Conservation (phyloP, 1,140 invertebrate genomes). For the Hypsibius dujardini region DNA sequence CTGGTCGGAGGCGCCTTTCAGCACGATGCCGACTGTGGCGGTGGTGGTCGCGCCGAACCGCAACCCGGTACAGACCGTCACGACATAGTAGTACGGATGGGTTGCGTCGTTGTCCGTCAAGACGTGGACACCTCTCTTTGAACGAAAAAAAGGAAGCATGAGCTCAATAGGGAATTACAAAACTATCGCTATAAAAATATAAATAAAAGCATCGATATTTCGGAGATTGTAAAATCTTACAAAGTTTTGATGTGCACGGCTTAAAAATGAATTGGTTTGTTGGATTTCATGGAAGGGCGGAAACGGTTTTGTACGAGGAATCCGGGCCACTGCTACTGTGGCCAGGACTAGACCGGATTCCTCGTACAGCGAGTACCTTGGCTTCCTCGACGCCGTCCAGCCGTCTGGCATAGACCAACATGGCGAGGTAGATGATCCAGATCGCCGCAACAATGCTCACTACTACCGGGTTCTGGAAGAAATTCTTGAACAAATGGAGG, state of each 20-base stretch:
- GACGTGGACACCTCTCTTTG: not conserved
- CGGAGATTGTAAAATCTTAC: no score
- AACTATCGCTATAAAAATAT: no score
- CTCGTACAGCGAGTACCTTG: not conserved
- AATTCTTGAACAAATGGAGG: not conserved
- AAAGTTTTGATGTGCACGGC: no score
- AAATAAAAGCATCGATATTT: no score
- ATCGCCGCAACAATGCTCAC: not conserved
- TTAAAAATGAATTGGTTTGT: no score
- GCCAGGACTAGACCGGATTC: not conserved
- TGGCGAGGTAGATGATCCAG: not conserved
- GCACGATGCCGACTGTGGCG: conserved; percentile 28
- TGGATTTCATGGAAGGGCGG: no score
- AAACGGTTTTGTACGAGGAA: no score
- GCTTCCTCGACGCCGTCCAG: not conserved
- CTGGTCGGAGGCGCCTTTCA: conserved; percentile 27
- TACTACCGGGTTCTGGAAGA: not conserved
- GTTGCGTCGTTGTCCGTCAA: conserved; percentile 30
- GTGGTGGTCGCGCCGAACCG: conserved; percentile 28
- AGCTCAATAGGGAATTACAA: no score
- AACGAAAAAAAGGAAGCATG: no score
- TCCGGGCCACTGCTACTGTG: not conserved
- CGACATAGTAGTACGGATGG: conserved; percentile 29
- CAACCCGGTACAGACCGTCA: conserved; percentile 29
- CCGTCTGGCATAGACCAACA: not conserved